Evolutionary conservation across 2,797 vertebrate species (phyloP), one percentile per base, ranked within the genome.

Genomic region (Coracias cyanogaster): DNA sequence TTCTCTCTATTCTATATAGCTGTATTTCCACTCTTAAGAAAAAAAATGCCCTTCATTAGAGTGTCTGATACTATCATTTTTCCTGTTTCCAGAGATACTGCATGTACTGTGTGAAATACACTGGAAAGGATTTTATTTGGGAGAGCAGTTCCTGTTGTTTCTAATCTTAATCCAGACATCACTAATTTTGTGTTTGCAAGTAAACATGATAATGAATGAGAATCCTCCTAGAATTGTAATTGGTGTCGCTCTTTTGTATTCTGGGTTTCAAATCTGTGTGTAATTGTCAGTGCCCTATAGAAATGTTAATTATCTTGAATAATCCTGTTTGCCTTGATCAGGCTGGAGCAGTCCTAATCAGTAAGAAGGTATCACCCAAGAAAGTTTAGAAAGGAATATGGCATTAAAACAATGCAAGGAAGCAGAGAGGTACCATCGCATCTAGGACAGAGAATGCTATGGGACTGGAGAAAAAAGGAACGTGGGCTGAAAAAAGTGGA

Each of bases 221-320:
- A 89, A 92, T 95, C 86, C 83, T 94, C 52, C 93, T 80, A 90
- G 87, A 91, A 85, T 48, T 87, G 84, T 96, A 96, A 94, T 93
- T 94, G 84, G 37, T 89, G 61, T 85, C 1, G 15, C 89, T 89
- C 86, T 92, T 95, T 91, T 96, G 94, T 94, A 82, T 87, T 72
- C 86, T 24, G 45, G 26, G 52, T 67, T 87, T 93, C 86, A 82
- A 94, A 95, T 83, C 93, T 80, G 67, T 65, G 52, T 81, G 90
- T 89, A 94, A 89, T 92, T 97, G 90, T 87, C 67, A 89, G 83
- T 61, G 82, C 74, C 94, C 84, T 93, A 89, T 94, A 92, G 86
- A 95, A 96, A 94, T 96, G 94, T 96, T 97, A 96, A 96, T 96
- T 92, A 87, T 92, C 74, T 92, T 85, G 86, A 91, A 85, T 92